Evolutionary conservation across 2,113 vertebrate genomes (phyloP), one percentile per base, ranked within the genome.

Genomic region (Onychostoma macrolepis): DNA sequence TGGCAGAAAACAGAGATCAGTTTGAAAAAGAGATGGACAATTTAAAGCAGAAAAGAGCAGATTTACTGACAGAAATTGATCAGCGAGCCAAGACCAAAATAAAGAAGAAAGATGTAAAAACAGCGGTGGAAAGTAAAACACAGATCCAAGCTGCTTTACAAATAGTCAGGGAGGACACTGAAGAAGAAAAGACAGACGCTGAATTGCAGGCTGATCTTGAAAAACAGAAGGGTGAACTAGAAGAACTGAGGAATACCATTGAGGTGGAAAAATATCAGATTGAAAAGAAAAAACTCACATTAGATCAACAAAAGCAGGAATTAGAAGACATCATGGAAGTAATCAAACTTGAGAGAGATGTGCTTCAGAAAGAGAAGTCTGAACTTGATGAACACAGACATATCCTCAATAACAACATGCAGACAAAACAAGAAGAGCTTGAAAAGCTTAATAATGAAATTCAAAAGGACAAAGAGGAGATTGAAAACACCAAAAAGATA

Each of bases 401-500:
- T 3, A 61, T 36, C 36, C 43, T 79, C 8, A 83, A 63, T 24
- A 53, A 48, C 83, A 83, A 36, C 0, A 36, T 84, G 7, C 53
- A 56, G 58, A 67, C 28, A 36, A 67, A 89, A 61, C 63, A 41
- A 24, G n/a, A 78, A 4, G 10, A 65, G 11, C 56, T 84, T 21
- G 45, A 79, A 15, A 45, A 28, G 43, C 69, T 88, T 7, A 90
- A 83, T 19, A 45, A 9, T 33, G 28, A 36, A 7, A 28, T 86
- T 71, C 30, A 86, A 38, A 80, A 41, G 13, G 76, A 78, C 38
- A 65, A 26, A 45, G 24, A 41, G 6, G 33, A 65, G 63, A 78
- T 28, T 36, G 80, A 87, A 87, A 61, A 43, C 13, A 36, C 4
- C 74, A 28, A 67, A 24, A 56, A 30, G 45, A 71, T 6, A 9